Conservation (phyloP, 2,113 vertebrate species). For the Chrysemys picta region DNA sequence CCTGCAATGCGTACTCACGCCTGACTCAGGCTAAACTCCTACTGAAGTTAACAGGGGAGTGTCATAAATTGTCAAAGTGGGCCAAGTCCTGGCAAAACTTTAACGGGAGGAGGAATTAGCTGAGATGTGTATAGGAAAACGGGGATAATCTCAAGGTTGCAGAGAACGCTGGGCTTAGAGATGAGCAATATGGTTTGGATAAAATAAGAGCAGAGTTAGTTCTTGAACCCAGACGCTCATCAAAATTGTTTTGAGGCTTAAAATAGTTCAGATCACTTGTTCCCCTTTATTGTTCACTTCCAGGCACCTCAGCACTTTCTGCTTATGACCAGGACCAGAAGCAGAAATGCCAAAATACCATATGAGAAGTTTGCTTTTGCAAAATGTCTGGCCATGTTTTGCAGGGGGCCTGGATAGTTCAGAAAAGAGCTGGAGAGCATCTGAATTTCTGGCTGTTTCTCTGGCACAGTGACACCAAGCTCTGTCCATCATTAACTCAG, state of each 20-base stretch:
- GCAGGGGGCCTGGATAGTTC: background rate
- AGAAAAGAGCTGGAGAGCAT: background rate
- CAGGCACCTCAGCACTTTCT: background rate
- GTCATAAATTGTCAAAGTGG: background rate
- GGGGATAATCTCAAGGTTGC: background rate
- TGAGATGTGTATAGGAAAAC: background rate
- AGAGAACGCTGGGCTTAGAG: background rate
- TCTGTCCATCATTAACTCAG: background rate
- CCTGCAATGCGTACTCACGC: background rate
- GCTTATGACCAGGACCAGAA: background rate
- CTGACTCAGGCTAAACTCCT: background rate
- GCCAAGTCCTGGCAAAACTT: background rate
- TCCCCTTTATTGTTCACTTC: background rate
- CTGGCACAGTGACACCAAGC: background rate
- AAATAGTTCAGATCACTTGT: background rate
- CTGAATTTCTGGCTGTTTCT: background rate
- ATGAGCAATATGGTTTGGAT: background rate
- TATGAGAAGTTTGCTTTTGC: background rate
- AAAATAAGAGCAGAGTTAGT: background rate
- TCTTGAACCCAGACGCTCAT: background rate
- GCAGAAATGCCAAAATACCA: background rate
- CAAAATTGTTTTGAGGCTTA: background rate
- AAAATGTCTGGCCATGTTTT: background rate
- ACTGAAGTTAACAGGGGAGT: background rate
- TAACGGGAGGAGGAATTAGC: background rate